phyloP scores from a whole-genome alignment of 2,113 vertebrate genomes.

The Passer montanus region DNA sequence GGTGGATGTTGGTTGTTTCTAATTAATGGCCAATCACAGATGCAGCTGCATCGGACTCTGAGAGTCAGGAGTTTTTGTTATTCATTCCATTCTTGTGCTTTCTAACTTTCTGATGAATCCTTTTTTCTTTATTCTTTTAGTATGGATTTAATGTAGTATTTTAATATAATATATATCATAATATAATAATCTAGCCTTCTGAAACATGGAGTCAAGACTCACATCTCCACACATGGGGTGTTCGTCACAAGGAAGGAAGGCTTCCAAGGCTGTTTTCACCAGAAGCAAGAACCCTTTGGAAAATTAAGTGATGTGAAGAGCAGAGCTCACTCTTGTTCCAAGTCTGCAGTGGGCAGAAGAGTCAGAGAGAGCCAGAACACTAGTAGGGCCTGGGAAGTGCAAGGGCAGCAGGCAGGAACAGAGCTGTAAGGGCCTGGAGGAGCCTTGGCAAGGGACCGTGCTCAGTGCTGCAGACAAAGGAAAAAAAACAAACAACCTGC shows the following conservation, averaged over 20 bases:
- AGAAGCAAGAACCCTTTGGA: neutral
- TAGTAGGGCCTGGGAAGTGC: neutral
- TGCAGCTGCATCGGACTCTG: no score
- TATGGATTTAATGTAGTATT: no score
- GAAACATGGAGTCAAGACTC: no score
- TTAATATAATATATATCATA: no score
- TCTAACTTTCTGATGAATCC: no score
- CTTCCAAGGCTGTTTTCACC: neutral
- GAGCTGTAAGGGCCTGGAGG: neutral
- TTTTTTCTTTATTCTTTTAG: no score
- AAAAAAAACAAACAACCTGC: neutral
- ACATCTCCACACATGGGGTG: no score
- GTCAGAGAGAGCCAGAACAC: neutral
- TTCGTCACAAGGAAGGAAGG: neutral
- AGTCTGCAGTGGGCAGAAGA: neutral
- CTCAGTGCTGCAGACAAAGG: neutral
- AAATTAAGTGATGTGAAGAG: neutral
- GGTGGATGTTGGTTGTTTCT: no score
- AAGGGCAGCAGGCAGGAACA: neutral
- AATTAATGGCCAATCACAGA: no score
- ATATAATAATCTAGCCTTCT: no score
- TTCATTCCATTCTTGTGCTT: no score
- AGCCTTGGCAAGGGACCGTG: fast-evolving
- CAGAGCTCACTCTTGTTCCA: neutral
- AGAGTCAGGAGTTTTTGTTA: no score